phyloP scores from a whole-genome alignment of 2,113 vertebrate species.

The Pedionomus torquatus region DNA sequence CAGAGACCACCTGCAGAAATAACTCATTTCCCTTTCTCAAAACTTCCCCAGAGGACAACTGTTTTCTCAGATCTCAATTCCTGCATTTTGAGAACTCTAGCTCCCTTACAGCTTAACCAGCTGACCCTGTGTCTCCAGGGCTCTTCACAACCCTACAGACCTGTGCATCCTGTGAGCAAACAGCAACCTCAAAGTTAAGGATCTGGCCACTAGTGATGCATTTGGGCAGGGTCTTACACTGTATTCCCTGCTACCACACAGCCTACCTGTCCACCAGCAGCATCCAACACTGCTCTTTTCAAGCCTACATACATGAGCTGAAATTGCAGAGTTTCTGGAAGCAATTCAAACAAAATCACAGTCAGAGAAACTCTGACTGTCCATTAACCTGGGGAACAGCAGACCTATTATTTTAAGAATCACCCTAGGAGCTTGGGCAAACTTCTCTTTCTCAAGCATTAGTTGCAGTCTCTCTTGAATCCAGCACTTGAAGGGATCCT shows the following conservation, averaged over 20 bases:
- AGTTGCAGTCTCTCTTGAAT: neutral
- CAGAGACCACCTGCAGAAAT: neutral
- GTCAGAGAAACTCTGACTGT: neutral
- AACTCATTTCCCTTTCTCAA: neutral
- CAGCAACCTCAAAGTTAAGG: neutral
- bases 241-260: neutral
- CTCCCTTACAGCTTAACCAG: neutral
- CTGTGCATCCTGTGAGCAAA: neutral
- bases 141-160: neutral
- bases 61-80: neutral
- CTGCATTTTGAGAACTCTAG: neutral
- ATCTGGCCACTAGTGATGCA: neutral
- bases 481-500: neutral
- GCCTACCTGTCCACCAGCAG: neutral
- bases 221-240: neutral
- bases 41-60: neutral
- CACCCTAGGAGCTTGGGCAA: neutral
- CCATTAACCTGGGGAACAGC: neutral
- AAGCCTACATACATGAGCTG: fast-evolving
- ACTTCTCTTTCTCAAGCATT: neutral
- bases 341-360: neutral
- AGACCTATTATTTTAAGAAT: neutral
- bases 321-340: neutral
- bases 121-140: neutral
- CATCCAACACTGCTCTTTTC: neutral